phyloP scores from a whole-genome alignment of 37 sponge, comb jelly and placozoan species.

The Crambe crambe region DNA sequence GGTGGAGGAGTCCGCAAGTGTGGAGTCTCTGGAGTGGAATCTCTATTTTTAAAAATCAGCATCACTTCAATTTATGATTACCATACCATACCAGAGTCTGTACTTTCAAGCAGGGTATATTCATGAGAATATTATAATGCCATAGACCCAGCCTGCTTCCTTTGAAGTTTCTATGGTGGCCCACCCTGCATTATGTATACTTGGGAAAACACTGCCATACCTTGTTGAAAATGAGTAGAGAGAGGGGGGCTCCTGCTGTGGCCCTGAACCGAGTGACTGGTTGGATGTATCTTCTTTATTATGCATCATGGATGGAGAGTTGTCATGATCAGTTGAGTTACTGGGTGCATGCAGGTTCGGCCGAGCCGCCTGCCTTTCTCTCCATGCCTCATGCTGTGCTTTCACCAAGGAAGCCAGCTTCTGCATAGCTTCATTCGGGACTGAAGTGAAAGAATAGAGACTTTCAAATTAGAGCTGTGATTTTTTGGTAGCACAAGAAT shows the following conservation, averaged over 20 bases:
- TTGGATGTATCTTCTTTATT: neutral
- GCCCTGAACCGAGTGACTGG: neutral
- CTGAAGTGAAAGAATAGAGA: no score
- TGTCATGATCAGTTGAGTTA: neutral
- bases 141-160: no score
- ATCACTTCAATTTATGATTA: no score
- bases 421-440: constrained; percentile 7
- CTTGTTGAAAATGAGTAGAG: constrained; percentile 24
- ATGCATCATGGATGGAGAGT: neutral
- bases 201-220: neutral
- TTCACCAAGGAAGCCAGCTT: constrained; percentile 41
- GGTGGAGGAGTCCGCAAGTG: neutral
- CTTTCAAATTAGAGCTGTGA: no score
- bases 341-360: neutral
- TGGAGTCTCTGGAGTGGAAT: no score
- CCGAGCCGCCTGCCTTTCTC: constrained; percentile 18
- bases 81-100: no score
- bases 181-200: no score
- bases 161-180: no score
- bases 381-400: constrained; percentile 63
- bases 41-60: no score
- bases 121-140: no score
- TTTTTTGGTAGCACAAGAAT: no score
- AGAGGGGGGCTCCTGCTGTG: constrained; percentile 13
- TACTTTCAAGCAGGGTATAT: no score